These are phyloP conservation scores for Cantharis nigra DNA, from an alignment of 2,888 invertebrate species.

Conservation along the genomic window DNA sequence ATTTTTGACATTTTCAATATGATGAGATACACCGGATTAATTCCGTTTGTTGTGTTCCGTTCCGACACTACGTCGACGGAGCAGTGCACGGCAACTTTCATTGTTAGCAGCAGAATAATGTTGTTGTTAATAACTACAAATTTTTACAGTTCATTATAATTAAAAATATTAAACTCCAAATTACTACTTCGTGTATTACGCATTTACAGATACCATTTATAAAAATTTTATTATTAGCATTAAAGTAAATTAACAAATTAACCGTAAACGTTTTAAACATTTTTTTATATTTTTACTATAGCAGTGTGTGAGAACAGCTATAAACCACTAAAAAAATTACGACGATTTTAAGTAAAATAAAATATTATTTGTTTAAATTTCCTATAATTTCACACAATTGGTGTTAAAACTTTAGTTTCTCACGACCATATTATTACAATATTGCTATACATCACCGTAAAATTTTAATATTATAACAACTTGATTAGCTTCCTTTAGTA, in stretches of 20 bases:
- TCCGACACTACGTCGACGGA: too few relatives aligned
- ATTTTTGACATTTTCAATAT: too few relatives aligned
- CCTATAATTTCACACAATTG: neutral
- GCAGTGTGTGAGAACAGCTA: neutral
- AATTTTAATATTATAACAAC: neutral
- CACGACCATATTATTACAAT: neutral
- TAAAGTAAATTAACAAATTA: neutral
- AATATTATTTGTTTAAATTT: neutral
- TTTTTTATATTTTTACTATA: neutral
- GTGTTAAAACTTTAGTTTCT: neutral
- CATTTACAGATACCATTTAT: neutral
- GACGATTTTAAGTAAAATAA: neutral
- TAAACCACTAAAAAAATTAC: neutral
- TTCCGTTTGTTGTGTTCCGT: too few relatives aligned
- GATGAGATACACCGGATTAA: too few relatives aligned
- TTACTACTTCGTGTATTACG: neutral
- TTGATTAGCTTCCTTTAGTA: neutral
- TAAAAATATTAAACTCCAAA: neutral
- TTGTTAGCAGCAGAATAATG: neutral
- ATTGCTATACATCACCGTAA: neutral
- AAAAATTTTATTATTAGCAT: neutral
- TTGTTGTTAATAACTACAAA: neutral
- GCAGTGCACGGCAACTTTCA: too few relatives aligned
- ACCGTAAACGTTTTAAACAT: neutral
- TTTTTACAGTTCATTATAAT: neutral